Percentiles rank a stretch among this genome's conserved stretches.
These are phyloP conservation scores for Pluvialis apricaria DNA, from an alignment of 2,113 vertebrate species.

Conservation along the genomic window DNA sequence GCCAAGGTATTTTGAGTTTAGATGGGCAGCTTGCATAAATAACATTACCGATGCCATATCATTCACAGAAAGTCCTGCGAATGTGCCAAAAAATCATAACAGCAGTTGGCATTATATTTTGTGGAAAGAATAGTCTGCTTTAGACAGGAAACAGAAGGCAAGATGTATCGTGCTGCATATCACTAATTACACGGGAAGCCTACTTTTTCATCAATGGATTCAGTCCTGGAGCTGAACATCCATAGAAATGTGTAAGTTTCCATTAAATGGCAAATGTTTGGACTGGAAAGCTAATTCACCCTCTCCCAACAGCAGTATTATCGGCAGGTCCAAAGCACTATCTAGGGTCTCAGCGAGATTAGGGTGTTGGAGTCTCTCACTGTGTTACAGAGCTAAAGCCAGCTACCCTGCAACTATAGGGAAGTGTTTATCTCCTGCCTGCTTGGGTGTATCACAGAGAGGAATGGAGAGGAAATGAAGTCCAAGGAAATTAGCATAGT, in stretches of 20 bases:
- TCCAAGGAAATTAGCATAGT: not conserved
- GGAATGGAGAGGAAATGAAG: not conserved
- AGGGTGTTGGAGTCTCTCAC: not conserved
- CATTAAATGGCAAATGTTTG: not conserved
- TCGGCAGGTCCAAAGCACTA: not conserved
- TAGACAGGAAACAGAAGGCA: constrained; percentile 9
- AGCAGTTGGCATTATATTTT: constrained; percentile 11
- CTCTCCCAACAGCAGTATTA: not conserved
- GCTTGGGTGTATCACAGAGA: not conserved
- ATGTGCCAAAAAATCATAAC: constrained; percentile 11
- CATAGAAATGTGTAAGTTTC: not conserved
- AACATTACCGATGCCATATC: not conserved
- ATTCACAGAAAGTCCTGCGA: not conserved
- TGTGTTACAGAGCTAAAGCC: not conserved
- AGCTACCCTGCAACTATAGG: not conserved
- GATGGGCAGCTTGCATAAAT: constrained; percentile 43
- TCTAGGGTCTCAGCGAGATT: not conserved
- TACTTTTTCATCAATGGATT: not conserved
- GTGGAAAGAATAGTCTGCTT: constrained; percentile 2
- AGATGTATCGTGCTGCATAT: not conserved
- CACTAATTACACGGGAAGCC: not conserved
- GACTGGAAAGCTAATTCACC: not conserved
- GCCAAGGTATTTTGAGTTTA: constrained; percentile 20
- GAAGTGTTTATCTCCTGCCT: not conserved
- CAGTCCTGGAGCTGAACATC: not conserved